Evolutionary conservation across 2,888 invertebrate genomes (phyloP).

Genomic region (Flexamia atlantica): DNA sequence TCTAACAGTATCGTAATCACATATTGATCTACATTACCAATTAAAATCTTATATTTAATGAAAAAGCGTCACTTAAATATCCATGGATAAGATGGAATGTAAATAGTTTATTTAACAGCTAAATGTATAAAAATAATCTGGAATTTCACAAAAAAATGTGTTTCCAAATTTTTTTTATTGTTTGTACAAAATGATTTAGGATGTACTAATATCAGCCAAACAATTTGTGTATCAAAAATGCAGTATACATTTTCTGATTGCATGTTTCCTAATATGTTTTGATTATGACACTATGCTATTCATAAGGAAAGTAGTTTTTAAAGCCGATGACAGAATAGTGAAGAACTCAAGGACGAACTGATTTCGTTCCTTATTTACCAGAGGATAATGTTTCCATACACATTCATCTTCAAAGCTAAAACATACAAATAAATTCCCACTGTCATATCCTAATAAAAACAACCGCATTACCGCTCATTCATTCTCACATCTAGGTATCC

Average conservation of each 20-base stretch:
- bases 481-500: too few species aligned
- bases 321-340: too few species aligned
- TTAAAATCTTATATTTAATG: slow-evolving; percentile 32
- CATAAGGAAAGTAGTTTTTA: background rate
- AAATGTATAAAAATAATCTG: slow-evolving; percentile 30
- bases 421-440: too few species aligned
- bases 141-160: background rate
- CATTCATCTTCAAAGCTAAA: too few species aligned
- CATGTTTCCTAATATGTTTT: background rate
- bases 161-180: background rate
- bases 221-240: slow-evolving; percentile 1
- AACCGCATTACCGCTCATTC: too few species aligned
- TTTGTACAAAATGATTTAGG: slow-evolving; percentile 2
- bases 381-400: too few species aligned
- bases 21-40: slow-evolving; percentile 28
- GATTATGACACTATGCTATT: slow-evolving; percentile 16
- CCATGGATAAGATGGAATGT: slow-evolving; percentile 61
- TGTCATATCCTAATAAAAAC: too few species aligned
- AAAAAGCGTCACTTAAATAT: slow-evolving; percentile 35
- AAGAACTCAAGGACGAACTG: too few species aligned
- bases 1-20: slow-evolving; percentile 5
- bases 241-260: slow-evolving; percentile 28
- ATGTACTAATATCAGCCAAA: background rate
- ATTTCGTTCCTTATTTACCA: too few species aligned
- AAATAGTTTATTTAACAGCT: slow-evolving; percentile 36